Conservation (phyloP, 2,113 vertebrate species). For the Cervus canadensis region DNA sequence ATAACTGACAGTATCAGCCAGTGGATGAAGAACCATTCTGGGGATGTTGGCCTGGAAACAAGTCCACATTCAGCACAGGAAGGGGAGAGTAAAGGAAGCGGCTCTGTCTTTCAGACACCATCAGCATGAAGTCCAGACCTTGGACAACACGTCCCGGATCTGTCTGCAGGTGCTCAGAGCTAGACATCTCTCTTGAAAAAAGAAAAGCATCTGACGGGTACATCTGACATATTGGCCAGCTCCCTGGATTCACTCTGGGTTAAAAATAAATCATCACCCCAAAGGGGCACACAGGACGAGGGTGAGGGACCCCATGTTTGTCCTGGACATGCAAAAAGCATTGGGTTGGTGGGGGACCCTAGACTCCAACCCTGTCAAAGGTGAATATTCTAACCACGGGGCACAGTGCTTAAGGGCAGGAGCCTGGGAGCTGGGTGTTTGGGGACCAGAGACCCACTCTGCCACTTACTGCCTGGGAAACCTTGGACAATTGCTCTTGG, state of each 20-base stretch:
- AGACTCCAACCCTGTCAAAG: neutral
- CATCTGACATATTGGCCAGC: neutral
- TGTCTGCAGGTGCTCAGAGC: neutral
- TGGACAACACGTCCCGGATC: neutral
- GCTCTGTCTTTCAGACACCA: neutral
- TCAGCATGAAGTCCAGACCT: neutral
- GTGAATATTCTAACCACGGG: neutral
- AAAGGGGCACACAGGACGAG: too few species aligned
- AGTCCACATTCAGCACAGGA: neutral
- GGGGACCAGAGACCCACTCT: neutral
- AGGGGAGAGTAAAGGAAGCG: neutral
- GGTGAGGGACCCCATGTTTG: neutral
- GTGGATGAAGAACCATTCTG: rapidly evolving
- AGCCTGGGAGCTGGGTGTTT: neutral
- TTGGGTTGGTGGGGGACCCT: neutral
- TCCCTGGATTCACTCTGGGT: neutral
- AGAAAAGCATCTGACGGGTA: neutral
- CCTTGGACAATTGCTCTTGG: neutral
- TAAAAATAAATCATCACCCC: neutral
- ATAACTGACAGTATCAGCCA: neutral
- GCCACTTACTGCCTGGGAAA: neutral
- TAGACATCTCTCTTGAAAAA: neutral
- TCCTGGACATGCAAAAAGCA: too few species aligned
- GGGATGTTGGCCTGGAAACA: neutral
- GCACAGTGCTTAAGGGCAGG: too few species aligned